These are phyloP conservation scores for Sphyrna mokarran DNA, from an alignment of 2,113 vertebrate genomes.

Conservation along the genomic window DNA sequence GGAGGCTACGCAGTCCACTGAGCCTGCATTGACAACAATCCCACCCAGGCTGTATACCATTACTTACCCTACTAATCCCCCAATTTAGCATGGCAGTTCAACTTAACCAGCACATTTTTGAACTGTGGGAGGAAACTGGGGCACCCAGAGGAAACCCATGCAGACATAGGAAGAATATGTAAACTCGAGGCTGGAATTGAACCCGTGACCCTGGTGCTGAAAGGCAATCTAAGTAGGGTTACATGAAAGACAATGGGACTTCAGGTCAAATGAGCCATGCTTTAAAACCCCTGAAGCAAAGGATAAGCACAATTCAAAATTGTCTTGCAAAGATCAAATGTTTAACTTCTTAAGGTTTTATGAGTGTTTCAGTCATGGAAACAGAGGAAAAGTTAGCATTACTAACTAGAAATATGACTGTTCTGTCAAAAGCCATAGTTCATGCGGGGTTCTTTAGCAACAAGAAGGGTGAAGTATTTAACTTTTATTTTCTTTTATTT, in stretches of 20 bases:
- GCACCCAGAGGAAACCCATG: too few relatives aligned
- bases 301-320: neutral
- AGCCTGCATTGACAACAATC: too few relatives aligned
- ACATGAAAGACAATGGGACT: neutral
- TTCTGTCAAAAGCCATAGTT: neutral
- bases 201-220: too few relatives aligned
- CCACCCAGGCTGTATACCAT: too few relatives aligned
- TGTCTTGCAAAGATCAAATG: neutral
- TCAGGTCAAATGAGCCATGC: neutral
- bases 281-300: neutral
- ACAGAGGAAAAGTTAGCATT: neutral
- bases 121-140: too few relatives aligned
- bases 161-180: too few relatives aligned
- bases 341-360: neutral
- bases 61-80: too few relatives aligned
- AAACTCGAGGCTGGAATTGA: too few relatives aligned
- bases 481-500: neutral
- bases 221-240: neutral
- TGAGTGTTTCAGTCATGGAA: neutral
- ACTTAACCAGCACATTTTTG: too few relatives aligned
- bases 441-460: neutral
- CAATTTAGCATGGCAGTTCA: too few relatives aligned
- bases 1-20: too few relatives aligned
- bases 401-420: neutral
- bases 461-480: neutral